Percentiles rank a stretch among this genome's conserved stretches.
phyloP scores from a whole-genome alignment of 2,888 invertebrate genomes.

The Cancer borealis region DNA sequence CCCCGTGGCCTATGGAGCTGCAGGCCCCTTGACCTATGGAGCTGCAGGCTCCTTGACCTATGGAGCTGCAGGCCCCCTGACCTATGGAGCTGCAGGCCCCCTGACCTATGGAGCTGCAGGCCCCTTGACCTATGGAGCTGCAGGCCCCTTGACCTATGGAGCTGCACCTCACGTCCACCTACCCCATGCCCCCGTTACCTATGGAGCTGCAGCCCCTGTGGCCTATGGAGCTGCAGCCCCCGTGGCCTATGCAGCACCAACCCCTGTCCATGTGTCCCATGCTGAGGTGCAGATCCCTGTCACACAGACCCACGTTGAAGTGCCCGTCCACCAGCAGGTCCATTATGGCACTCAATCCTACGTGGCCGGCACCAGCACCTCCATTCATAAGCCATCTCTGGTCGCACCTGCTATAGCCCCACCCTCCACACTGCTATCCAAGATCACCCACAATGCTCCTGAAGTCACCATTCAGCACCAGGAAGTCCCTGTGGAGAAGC shows the following conservation, averaged over 20 bases:
- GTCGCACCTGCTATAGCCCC: slow-evolving; percentile 75
- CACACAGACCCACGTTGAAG: slow-evolving; percentile 69
- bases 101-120: background rate
- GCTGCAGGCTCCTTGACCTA: background rate
- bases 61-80: background rate
- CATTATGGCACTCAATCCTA: slow-evolving; percentile 74
- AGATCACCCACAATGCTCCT: slow-evolving; percentile 68
- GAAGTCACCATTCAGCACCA: slow-evolving; percentile 70
- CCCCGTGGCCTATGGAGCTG: background rate
- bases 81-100: background rate
- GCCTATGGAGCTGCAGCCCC: slow-evolving; percentile 18
- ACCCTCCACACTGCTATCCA: slow-evolving; percentile 71
- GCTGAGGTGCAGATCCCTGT: slow-evolving; percentile 70
- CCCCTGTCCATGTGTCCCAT: slow-evolving; percentile 63
- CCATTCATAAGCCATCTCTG: slow-evolving; percentile 74
- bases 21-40: background rate
- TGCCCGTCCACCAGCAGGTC: slow-evolving; percentile 73
- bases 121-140: background rate
- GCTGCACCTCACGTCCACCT: background rate
- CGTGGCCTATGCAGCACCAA: slow-evolving; percentile 55
- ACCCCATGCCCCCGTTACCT: background rate
- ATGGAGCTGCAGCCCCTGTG: background rate
- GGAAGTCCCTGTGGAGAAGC: slow-evolving; percentile 70
- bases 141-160: background rate
- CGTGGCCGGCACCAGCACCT: slow-evolving; percentile 72